Conservation (phyloP, 2,888 invertebrate species). For the Abscondita cerata region DNA sequence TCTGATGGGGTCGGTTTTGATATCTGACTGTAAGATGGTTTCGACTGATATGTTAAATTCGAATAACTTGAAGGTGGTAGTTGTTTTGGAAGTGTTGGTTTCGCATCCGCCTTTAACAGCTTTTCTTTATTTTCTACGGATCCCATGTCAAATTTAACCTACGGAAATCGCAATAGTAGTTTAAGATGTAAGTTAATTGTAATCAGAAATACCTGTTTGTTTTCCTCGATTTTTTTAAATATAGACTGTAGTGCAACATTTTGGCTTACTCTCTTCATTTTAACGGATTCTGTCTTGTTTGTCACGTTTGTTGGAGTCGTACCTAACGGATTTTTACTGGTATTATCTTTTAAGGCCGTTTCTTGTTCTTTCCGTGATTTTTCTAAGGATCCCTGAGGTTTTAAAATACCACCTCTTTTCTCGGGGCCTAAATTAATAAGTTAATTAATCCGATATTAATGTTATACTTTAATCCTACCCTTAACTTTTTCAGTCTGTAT, state of each 20-base stretch:
- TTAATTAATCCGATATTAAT: no score
- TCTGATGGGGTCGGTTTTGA: conserved; percentile 16
- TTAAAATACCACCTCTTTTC: conserved; percentile 67
- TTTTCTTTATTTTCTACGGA: conserved; percentile 47
- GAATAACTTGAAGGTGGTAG: conserved; percentile 28
- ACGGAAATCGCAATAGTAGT: conserved; percentile 10
- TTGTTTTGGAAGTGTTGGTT: conserved; percentile 23
- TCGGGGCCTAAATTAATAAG: conserved; percentile 39
- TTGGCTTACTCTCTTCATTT: conserved; percentile 65
- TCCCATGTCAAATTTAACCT: conserved; percentile 57
- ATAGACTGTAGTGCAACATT: conserved; percentile 84
- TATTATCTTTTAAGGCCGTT: conserved; percentile 19
- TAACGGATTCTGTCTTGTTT: conserved; percentile 40
- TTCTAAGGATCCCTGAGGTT: conserved; percentile 75
- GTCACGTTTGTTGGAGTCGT: conserved; percentile 15
- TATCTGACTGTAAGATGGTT: conserved; percentile 34
- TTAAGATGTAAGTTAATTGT: no score
- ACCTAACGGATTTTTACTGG: conserved; percentile 7
- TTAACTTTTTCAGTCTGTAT: conserved; percentile 39
- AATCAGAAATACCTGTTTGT: conserved; percentile 75
- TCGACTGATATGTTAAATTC: conserved; percentile 38
- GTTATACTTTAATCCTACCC: conserved; percentile 35
- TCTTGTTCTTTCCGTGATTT: conserved; percentile 70
- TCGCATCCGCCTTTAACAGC: conserved; percentile 35
- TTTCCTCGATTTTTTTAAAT: conserved; percentile 74